Evolutionary conservation across 2,888 invertebrate species (phyloP).

Genomic region (Flabesymbios commensalis): DNA sequence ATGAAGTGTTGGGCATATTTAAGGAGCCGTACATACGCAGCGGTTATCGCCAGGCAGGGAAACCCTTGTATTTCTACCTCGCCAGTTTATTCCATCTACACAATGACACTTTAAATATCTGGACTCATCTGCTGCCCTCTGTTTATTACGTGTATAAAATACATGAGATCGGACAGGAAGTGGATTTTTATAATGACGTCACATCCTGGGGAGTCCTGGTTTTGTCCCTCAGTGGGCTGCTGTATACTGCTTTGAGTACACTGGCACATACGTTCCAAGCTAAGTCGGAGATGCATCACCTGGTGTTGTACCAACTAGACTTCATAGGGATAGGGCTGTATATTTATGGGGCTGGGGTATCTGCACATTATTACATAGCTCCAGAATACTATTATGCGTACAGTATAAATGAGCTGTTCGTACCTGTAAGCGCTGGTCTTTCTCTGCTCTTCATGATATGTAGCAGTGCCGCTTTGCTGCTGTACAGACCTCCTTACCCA

Average conservation of each 20-base stretch:
- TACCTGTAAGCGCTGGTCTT: conserved; percentile 36
- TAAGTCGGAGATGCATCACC: conserved; percentile 40
- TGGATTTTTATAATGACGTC: conserved; percentile 21
- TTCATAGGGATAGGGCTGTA: conserved; percentile 45
- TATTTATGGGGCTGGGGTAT: conserved; percentile 36
- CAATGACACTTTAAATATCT: conserved; percentile 48
- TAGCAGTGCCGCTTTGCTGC: conserved; percentile 35
- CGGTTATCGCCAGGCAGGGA: conserved; percentile 40
- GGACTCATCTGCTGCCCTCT: conserved; percentile 44
- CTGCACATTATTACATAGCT: conserved; percentile 38
- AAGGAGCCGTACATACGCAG: conserved; percentile 40
- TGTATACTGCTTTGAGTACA: conserved; percentile 36
- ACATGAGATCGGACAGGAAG: not conserved
- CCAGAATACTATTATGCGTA: conserved; percentile 27
- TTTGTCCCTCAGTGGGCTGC: conserved; percentile 34
- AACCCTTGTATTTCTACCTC: conserved; percentile 40
- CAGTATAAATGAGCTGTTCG: conserved; percentile 20
- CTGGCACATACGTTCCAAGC: conserved; percentile 45
- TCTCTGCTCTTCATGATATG: conserved; percentile 36
- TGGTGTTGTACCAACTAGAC: conserved; percentile 42
- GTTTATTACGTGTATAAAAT: conserved; percentile 29
- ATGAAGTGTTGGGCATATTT: too few relatives aligned
- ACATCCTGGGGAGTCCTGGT: conserved; percentile 28
- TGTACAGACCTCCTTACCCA: conserved; percentile 38
- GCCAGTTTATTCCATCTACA: conserved; percentile 42